phyloP scores from a whole-genome alignment of 2,888 invertebrate species.

The Cybosia mesomella region DNA sequence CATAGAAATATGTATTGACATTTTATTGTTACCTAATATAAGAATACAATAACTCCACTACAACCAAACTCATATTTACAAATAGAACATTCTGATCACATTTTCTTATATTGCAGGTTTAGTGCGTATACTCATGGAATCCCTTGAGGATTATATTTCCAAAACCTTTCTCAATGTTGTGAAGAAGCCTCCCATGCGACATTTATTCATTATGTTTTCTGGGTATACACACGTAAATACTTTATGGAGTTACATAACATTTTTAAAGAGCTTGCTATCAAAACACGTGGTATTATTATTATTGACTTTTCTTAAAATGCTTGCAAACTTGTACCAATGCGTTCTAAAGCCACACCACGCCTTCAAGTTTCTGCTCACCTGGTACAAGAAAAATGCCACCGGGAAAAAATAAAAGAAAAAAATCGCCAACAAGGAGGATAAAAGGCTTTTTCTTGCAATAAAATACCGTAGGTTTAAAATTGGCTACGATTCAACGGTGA shows the following conservation, averaged over 20 bases:
- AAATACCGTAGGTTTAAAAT: slow-evolving; percentile 42
- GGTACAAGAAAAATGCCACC: slow-evolving; percentile 21
- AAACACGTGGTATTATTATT: too few relatives aligned
- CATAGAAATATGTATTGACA: too few relatives aligned
- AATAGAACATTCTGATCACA: too few relatives aligned
- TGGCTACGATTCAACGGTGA: slow-evolving; percentile 38
- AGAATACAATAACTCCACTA: too few relatives aligned
- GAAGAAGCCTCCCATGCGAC: background rate
- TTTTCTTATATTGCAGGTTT: too few relatives aligned
- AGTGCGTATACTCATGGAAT: too few relatives aligned
- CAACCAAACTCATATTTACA: too few relatives aligned
- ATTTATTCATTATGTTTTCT: background rate
- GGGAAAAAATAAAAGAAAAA: slow-evolving; percentile 12
- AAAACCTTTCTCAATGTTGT: background rate
- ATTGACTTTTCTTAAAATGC: slow-evolving; percentile 5
- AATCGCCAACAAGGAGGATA: slow-evolving; percentile 18
- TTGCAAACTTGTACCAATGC: background rate
- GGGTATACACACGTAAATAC: background rate
- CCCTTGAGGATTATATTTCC: background rate
- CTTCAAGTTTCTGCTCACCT: slow-evolving; percentile 12
- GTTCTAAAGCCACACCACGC: slow-evolving; percentile 1
- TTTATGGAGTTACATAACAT: background rate
- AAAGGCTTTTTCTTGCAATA: slow-evolving; percentile 29
- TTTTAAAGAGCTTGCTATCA: too few relatives aligned
- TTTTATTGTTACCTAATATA: too few relatives aligned